These are phyloP conservation scores for Pollenia amentaria DNA, from an alignment of 2,888 invertebrate genomes.

Conservation along the genomic window DNA sequence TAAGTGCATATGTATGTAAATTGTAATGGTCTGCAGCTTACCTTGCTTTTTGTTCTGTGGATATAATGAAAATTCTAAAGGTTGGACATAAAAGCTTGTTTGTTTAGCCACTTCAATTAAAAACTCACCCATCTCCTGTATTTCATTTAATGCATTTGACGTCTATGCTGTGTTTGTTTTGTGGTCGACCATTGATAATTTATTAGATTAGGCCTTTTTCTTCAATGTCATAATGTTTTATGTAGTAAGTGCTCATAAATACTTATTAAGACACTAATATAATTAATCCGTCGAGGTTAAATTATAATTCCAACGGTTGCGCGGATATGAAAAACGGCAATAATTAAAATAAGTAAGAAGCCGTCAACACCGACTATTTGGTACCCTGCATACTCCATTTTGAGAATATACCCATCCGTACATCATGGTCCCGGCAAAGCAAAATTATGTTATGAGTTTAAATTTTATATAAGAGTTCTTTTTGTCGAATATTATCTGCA, in stretches of 20 bases:
- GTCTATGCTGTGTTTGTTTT: slow-evolving; percentile 49
- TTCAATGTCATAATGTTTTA: slow-evolving; percentile 6
- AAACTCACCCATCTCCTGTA: slow-evolving; percentile 20
- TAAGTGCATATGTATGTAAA: slow-evolving; percentile 2
- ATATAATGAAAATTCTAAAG: slow-evolving; percentile 8
- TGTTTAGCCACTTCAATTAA: slow-evolving; percentile 70
- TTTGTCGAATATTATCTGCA: no score
- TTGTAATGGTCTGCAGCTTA: slow-evolving; percentile 46
- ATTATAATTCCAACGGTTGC: not conserved
- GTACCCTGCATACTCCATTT: no score
- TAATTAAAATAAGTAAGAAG: not conserved
- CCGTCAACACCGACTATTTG: no score
- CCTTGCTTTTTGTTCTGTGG: slow-evolving; percentile 1
- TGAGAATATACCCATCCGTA: no score
- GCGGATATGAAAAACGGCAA: not conserved
- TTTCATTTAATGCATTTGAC: slow-evolving; percentile 13
- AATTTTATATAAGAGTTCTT: no score
- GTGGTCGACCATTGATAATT: slow-evolving; percentile 29
- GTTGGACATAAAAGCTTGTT: slow-evolving; percentile 33
- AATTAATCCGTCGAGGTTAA: slow-evolving; percentile 4
- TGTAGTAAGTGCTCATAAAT: not conserved
- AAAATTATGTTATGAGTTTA: no score
- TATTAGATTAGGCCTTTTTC: slow-evolving; percentile 56
- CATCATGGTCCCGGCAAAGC: no score
- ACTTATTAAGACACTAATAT: not conserved